Evolutionary conservation across 1,140 invertebrate species (phyloP).

Genomic region (Geopemphigus sp.): DNA sequence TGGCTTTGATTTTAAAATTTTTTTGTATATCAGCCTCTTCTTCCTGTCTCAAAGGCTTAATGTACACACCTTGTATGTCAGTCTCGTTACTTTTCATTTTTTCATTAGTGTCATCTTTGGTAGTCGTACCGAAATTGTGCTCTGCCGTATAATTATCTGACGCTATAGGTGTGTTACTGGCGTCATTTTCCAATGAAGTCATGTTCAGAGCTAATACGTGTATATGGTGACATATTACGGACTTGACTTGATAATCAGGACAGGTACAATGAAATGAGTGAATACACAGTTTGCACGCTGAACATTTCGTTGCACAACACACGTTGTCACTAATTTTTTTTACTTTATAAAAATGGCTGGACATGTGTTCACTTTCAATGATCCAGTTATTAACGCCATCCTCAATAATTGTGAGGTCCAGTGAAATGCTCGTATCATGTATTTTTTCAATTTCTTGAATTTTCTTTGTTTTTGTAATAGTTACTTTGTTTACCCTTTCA

Average conservation of each 20-base stretch:
- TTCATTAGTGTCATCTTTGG: too few species aligned
- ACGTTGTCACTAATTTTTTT: not conserved
- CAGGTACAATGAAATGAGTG: not conserved
- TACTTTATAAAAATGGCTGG: not conserved
- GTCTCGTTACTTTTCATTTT: too few species aligned
- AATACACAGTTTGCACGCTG: not conserved
- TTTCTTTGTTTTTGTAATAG: not conserved
- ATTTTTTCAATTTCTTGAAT: not conserved
- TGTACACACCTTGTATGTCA: too few species aligned
- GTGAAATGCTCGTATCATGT: not conserved
- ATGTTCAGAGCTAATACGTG: not conserved
- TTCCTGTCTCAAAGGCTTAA: too few species aligned
- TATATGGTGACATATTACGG: not conserved
- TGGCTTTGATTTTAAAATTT: too few species aligned
- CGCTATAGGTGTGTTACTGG: too few species aligned
- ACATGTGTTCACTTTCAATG: slow-evolving; percentile 5
- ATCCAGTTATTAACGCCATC: not conserved
- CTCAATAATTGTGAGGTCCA: not conserved
- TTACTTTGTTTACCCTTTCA: not conserved
- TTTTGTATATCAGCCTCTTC: too few species aligned
- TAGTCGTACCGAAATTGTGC: too few species aligned
- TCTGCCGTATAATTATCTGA: too few species aligned
- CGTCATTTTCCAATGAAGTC: not conserved
- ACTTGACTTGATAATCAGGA: not conserved
- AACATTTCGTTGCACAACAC: not conserved